Evolutionary conservation across 1,140 invertebrate species (phyloP).

Genomic region (Listronotus oregonensis): DNA sequence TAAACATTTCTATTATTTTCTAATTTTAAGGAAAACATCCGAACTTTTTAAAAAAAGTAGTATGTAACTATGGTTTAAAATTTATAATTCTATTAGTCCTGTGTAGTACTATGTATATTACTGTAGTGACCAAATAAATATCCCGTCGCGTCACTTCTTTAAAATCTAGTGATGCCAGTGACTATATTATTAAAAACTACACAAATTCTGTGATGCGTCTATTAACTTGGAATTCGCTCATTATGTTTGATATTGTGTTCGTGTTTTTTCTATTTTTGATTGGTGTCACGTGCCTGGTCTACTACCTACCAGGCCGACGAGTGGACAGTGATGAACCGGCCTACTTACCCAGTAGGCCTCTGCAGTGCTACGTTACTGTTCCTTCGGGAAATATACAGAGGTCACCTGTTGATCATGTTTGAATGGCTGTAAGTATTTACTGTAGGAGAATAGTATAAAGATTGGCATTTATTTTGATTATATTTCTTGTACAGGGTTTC

Average conservation of each 20-base stretch:
- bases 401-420: conserved; percentile 55
- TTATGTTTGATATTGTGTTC: conserved; percentile 86
- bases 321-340: conserved; percentile 39
- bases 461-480: too few species aligned
- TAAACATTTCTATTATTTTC: too few species aligned
- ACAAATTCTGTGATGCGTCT: conserved; percentile 67
- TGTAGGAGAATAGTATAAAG: too few species aligned
- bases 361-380: conserved; percentile 55
- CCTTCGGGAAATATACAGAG: conserved; percentile 45
- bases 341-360: conserved; percentile 43
- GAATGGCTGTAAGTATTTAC: conserved; percentile 39
- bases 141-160: too few species aligned
- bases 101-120: too few species aligned
- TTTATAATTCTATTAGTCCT: too few species aligned
- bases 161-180: background rate
- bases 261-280: conserved; percentile 83
- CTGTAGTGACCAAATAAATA: too few species aligned
- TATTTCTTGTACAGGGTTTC: too few species aligned
- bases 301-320: conserved; percentile 70
- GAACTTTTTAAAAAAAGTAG: too few species aligned
- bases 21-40: too few species aligned
- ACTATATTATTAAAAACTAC: background rate
- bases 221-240: conserved; percentile 80
- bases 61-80: too few species aligned
- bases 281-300: conserved; percentile 77